phyloP scores from a whole-genome alignment of 2,113 vertebrate species.

The Corvus moneduloides region DNA sequence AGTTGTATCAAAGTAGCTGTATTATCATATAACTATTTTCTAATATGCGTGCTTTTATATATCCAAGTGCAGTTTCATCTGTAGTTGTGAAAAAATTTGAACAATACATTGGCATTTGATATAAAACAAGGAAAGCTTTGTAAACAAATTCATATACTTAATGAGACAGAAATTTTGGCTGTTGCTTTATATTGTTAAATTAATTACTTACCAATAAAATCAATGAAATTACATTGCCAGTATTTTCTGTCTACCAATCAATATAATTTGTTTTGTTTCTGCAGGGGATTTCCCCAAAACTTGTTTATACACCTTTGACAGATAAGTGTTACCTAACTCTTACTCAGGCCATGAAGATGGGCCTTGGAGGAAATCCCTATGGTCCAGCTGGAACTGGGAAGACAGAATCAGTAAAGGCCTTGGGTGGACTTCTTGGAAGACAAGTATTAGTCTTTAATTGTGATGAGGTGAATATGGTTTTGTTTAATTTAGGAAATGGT shows the following conservation, averaged over 20 bases:
- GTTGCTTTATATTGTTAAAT: background rate
- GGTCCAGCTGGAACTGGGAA: constrained; percentile 97
- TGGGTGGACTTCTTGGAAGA: constrained; percentile 92
- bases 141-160: background rate
- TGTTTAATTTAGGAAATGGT: background rate
- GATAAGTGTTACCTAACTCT: constrained; percentile 98
- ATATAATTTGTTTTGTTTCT: background rate
- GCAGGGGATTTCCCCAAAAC: constrained; percentile 93
- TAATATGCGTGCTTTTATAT: background rate
- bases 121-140: background rate
- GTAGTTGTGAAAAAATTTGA: background rate
- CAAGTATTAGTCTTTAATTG: constrained; percentile 99
- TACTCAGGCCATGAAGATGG: constrained; percentile 97
- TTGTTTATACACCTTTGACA: constrained; percentile 95
- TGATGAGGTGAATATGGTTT: constrained; percentile 85
- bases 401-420: constrained; percentile 96
- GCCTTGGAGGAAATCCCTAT: constrained; percentile 95
- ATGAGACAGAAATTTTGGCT: background rate
- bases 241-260: background rate
- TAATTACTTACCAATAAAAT: background rate
- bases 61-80: background rate
- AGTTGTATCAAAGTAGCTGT: background rate
- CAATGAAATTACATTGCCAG: background rate
- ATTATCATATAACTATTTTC: background rate
- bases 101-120: background rate